These are phyloP conservation scores for Elaphurus davidianus DNA, from an alignment of 2,113 vertebrate species.

Conservation along the genomic window DNA sequence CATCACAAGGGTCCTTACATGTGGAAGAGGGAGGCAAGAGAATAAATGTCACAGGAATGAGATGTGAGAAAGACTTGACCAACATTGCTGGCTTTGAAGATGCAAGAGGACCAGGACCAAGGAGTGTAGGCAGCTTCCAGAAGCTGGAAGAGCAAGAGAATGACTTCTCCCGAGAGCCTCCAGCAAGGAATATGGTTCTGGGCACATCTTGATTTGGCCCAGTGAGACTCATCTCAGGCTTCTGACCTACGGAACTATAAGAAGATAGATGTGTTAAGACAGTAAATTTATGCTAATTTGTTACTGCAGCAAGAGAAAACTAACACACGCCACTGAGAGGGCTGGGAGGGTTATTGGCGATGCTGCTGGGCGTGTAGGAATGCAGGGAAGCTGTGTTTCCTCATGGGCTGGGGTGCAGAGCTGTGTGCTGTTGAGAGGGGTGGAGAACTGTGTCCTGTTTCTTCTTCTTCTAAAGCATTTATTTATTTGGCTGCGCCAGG, in stretches of 20 bases:
- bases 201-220: neutral
- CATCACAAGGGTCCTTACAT: neutral
- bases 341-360: neutral
- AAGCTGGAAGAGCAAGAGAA: neutral
- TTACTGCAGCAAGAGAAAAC: neutral
- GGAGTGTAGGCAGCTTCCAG: neutral
- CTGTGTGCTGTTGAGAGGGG: neutral
- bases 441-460: neutral
- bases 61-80: neutral
- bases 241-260: neutral
- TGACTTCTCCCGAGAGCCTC: neutral
- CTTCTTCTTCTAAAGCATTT: neutral
- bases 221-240: neutral
- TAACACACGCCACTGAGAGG: accelerated
- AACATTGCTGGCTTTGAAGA: neutral
- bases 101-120: neutral
- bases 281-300: neutral
- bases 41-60: neutral
- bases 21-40: neutral
- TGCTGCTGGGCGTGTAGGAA: accelerated
- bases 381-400: neutral
- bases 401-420: neutral
- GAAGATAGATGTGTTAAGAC: neutral
- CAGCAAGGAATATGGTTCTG: neutral
- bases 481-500: neutral